Evolutionary conservation across 2,888 invertebrate genomes (phyloP).

Genomic region (Limnephilus marmoratus): DNA sequence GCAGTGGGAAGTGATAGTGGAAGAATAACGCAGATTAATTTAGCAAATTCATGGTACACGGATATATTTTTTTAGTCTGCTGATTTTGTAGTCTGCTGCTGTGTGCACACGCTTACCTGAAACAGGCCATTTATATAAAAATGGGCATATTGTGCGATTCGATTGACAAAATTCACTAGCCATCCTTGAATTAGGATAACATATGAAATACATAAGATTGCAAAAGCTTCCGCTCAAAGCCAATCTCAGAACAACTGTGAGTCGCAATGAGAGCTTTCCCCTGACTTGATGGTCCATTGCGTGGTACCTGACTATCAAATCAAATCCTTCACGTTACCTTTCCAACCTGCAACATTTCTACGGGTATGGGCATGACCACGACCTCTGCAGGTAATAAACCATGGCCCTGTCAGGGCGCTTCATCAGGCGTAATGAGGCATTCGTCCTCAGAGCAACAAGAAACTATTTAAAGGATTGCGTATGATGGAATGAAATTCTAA

Average conservation of each 20-base stretch:
- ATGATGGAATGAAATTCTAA: not conserved
- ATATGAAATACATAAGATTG: not conserved
- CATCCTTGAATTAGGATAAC: not conserved
- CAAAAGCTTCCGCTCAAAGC: not conserved
- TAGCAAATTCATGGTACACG: too few species aligned
- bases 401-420: not conserved
- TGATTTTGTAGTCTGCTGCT: not conserved
- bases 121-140: too few species aligned
- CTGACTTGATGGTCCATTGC: not conserved
- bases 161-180: not conserved
- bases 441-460: not conserved
- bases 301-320: slow-evolving; percentile 4
- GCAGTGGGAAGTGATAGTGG: too few species aligned
- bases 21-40: too few species aligned
- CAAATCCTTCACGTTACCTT: not conserved
- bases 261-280: not conserved
- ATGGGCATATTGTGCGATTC: too few species aligned
- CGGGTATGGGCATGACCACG: not conserved
- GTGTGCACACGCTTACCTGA: too few species aligned
- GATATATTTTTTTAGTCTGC: too few species aligned
- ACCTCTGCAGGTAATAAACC: not conserved
- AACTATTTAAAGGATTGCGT: not conserved
- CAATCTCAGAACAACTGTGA: not conserved
- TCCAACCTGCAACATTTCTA: not conserved
- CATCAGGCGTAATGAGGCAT: not conserved